A percentile compares a stretch with the other conserved stretches of the same genome.
phyloP scores from a whole-genome alignment of 2,888 invertebrate species.

The Psylliodes chrysocephalus region DNA sequence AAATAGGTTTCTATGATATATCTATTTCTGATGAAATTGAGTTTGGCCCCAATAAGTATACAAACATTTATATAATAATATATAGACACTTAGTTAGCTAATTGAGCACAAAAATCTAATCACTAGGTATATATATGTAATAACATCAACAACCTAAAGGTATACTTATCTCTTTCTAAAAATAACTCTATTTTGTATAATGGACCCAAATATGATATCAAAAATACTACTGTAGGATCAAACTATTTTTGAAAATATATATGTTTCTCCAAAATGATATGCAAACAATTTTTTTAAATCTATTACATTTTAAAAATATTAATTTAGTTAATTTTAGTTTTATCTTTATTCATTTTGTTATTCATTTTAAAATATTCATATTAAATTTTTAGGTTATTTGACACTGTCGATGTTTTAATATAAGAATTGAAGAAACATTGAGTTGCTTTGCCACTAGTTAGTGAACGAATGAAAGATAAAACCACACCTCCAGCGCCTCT shows the following conservation, averaged over 20 bases:
- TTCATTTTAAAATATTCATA: conserved; percentile 39
- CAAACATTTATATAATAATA: conserved; percentile 50
- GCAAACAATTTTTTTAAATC: conserved; percentile 42
- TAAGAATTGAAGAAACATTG: conserved; percentile 33
- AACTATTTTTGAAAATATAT: conserved; percentile 39
- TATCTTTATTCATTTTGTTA: conserved; percentile 36
- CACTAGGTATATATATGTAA: conserved; percentile 48
- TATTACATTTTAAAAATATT: conserved; percentile 42
- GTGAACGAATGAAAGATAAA: conserved; percentile 36
- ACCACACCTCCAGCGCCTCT: conserved; percentile 39
- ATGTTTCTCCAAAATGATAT: conserved; percentile 41
- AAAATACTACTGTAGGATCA: conserved; percentile 53
- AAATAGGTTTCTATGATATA: conserved; percentile 11
- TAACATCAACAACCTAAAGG: conserved; percentile 52
- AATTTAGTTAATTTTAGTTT: conserved; percentile 32
- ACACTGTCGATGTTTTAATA: conserved; percentile 46
- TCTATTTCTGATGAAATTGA: background rate
- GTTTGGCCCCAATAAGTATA: conserved; percentile 51
- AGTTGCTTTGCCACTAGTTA: conserved; percentile 35
- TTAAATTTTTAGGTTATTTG: conserved; percentile 40
- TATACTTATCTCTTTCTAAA: conserved; percentile 42
- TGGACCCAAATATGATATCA: conserved; percentile 57
- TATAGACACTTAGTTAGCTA: conserved; percentile 53
- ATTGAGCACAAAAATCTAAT: conserved; percentile 56
- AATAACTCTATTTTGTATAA: conserved; percentile 49